Evolutionary conservation across 2,797 vertebrate species (phyloP).

Genomic region (Synanceia verrucosa): DNA sequence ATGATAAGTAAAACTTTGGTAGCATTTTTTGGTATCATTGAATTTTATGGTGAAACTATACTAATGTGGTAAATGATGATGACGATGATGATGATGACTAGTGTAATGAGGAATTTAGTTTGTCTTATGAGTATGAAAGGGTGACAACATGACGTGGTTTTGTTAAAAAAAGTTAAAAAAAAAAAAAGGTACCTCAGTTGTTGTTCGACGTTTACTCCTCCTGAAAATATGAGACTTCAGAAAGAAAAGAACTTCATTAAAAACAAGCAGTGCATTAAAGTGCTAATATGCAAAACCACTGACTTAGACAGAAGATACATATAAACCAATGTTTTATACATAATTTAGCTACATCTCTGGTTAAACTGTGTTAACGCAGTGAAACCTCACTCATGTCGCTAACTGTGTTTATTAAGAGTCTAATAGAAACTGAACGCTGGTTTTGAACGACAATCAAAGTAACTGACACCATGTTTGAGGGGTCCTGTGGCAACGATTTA

Average conservation of each 20-base stretch:
- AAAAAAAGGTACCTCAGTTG: conserved; percentile 52
- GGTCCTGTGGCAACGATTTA: not conserved
- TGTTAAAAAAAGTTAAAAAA: not conserved
- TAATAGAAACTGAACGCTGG: not conserved
- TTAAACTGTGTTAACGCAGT: not conserved
- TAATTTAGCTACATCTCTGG: not conserved
- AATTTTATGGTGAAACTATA: not conserved
- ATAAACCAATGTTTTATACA: not conserved
- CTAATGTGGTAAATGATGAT: not conserved
- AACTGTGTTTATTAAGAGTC: not conserved
- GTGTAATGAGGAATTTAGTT: conserved; percentile 1
- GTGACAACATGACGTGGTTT: conserved; percentile 7
- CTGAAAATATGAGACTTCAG: conserved; percentile 67
- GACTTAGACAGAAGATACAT: not conserved
- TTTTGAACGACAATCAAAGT: not conserved
- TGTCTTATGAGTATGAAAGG: not conserved
- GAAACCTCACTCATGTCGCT: not conserved
- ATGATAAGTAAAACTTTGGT: not conserved
- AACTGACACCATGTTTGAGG: not conserved
- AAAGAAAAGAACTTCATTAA: conserved; percentile 41
- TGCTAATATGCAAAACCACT: not conserved
- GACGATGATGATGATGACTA: too few relatives aligned
- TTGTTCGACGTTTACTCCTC: conserved; percentile 61
- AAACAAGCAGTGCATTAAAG: not conserved
- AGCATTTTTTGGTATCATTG: not conserved